Base-by-base conservation (phyloP, 2,888 invertebrate genomes). In the Mesopsocus fuscifrons region DNA sequence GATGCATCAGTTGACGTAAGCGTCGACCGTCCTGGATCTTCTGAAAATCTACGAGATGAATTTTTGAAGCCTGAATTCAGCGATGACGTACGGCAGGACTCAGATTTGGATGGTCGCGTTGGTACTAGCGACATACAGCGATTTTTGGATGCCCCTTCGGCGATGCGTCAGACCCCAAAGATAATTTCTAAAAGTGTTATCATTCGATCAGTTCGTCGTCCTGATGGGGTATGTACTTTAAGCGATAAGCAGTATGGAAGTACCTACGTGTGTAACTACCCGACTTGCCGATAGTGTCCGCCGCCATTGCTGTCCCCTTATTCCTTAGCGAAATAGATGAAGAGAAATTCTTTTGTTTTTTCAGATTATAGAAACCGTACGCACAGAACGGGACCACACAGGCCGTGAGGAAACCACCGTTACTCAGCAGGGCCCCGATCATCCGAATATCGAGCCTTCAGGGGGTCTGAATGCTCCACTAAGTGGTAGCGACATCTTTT, bases 331-430 rank as follows among this genome's bases (percentile, higher is more conserved):
- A 41, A 9, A 32, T 34, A 2, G 18, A 18, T 33, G 17, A 42
- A 16, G 15, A 34, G 4, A 35, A 40, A 22, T 42, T 11, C 21
- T n/a, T 42, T 45, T 33, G 17, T 31, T 31, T 18, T 45, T 45
- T 8, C 42, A 49, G 49, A 62, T 64, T 17, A 57, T 67, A 44
- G 72, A 74, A 58, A 67, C 69, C 21, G 66, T 65, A 34, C 64
- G 62, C 51, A 64, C 67, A 16, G 59, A 70, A 1, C 62, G 59
- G 51, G 73, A 74, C 51, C 65, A 63, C 9, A 59, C 68, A 32
- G 75, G 75, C 1, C 71, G 70, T 51, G 64, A 67, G 49, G 68
- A 71, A 50, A 71, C 67, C 9, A 70, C 65, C n/a, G 56, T 72
- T 23, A 70, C 68, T 18, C 52, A 54, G 20, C 53, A 57, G 5